Percentiles rank a stretch among this genome's conserved stretches.
phyloP scores from a whole-genome alignment of 2,797 vertebrate genomes.

The Lophotriccus pileatus region DNA sequence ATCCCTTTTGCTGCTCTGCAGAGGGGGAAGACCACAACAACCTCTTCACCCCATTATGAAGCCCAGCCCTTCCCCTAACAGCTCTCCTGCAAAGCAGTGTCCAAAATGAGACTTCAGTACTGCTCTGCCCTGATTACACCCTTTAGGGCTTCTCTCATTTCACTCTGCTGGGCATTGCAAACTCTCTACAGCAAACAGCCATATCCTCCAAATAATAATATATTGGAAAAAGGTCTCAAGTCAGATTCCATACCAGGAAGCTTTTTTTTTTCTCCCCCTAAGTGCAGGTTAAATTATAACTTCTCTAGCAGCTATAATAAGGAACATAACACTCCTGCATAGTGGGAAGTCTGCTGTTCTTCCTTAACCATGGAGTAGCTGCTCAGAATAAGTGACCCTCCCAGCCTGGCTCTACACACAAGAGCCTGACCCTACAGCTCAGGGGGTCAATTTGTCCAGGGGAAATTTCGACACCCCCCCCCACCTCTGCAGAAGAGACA shows the following conservation, averaged over 20 bases:
- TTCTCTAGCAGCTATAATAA: slow-evolving; percentile 1
- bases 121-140: background rate
- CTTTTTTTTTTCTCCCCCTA: background rate
- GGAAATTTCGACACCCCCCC: background rate
- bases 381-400: background rate
- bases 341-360: background rate
- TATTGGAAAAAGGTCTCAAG: background rate
- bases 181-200: background rate
- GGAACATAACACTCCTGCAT: background rate
- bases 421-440: background rate
- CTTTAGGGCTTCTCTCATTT: background rate
- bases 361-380: background rate
- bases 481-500: background rate
- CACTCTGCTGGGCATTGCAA: background rate
- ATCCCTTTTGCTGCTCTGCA: background rate
- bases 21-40: too few species aligned
- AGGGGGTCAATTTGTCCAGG: too few species aligned
- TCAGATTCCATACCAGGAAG: background rate
- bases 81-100: background rate
- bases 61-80: background rate
- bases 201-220: background rate
- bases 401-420: background rate
- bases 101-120: background rate
- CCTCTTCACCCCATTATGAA: background rate
- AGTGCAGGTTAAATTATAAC: slow-evolving; percentile 17